These are phyloP conservation scores for Melanotaenia maccullochi DNA, from an alignment of 2,797 vertebrate genomes.

Conservation along the genomic window DNA sequence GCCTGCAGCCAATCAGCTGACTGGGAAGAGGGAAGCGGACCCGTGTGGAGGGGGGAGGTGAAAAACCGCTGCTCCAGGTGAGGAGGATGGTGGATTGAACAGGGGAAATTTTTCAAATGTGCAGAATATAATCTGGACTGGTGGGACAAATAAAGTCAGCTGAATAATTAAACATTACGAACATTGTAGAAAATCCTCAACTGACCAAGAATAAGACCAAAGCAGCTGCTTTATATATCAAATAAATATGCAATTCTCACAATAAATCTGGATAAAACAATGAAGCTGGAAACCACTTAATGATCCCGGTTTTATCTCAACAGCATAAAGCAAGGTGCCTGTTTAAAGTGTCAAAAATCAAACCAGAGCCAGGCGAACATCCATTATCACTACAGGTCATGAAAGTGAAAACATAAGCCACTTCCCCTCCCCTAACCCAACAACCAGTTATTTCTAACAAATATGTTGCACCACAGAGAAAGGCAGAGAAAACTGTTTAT, in stretches of 20 bases:
- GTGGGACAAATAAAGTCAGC: neutral
- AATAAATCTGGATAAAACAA: too few relatives aligned
- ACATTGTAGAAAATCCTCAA: neutral
- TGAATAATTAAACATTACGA: neutral
- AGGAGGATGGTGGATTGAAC: slow-evolving; percentile 2
- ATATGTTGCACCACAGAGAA: slow-evolving; percentile 9
- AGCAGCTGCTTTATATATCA: too few relatives aligned
- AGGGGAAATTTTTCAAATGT: neutral
- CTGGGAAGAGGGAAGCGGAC: slow-evolving; percentile 56
- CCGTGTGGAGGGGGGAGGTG: slow-evolving; percentile 3
- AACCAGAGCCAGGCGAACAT: neutral
- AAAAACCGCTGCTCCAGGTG: slow-evolving; percentile 38
- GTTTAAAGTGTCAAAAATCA: too few relatives aligned
- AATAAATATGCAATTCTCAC: too few relatives aligned
- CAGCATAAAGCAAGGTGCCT: neutral
- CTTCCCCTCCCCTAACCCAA: slow-evolving; percentile 27
- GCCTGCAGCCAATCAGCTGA: slow-evolving; percentile 66
- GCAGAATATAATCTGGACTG: neutral
- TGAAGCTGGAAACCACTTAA: too few relatives aligned
- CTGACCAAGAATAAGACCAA: too few relatives aligned
- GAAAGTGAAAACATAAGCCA: slow-evolving; percentile 42
- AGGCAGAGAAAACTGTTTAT: slow-evolving; percentile 24
- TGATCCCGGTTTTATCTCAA: neutral
- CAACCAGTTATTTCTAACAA: slow-evolving; percentile 14
- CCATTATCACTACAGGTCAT: neutral